Conservation (phyloP, 2,888 invertebrate genomes). For the Tenthredo scrophulariae region DNA sequence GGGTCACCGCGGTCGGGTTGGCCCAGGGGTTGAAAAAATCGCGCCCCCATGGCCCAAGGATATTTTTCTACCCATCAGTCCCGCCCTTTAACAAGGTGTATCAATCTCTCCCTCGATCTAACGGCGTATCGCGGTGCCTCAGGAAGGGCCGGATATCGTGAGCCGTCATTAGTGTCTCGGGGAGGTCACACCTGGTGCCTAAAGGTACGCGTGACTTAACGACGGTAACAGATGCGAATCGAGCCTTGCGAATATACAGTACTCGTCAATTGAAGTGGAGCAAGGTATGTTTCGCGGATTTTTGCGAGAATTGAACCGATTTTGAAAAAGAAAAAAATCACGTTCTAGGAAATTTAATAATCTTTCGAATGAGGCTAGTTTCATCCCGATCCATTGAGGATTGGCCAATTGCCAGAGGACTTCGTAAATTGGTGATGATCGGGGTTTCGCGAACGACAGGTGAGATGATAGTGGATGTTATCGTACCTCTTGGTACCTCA, state of each 20-base stretch:
- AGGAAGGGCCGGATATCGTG: slow-evolving; percentile 52
- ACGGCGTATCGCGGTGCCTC: slow-evolving; percentile 61
- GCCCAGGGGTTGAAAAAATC: slow-evolving; percentile 61
- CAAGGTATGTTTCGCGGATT: no score
- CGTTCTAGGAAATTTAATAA: no score
- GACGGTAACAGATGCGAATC: slow-evolving; percentile 72
- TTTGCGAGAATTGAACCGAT: no score
- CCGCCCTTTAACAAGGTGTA: slow-evolving; percentile 68
- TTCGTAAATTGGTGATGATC: no score
- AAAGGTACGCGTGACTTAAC: slow-evolving; percentile 69
- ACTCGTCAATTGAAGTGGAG: no score
- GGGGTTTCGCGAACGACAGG: no score
- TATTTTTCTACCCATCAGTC: slow-evolving; percentile 62
- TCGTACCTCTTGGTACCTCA: no score
- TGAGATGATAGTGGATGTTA: no score
- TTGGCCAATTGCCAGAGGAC: no score
- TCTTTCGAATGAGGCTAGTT: no score
- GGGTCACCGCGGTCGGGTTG: slow-evolving; percentile 47
- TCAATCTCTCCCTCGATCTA: slow-evolving; percentile 69
- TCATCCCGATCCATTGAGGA: no score
- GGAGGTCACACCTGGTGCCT: slow-evolving; percentile 71
- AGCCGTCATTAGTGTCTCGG: slow-evolving; percentile 63
- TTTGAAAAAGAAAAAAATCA: no score
- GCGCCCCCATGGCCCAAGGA: slow-evolving; percentile 58
- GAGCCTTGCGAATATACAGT: slow-evolving; percentile 69